phyloP scores from a whole-genome alignment of 2,113 vertebrate genomes.

The Martes martes region DNA sequence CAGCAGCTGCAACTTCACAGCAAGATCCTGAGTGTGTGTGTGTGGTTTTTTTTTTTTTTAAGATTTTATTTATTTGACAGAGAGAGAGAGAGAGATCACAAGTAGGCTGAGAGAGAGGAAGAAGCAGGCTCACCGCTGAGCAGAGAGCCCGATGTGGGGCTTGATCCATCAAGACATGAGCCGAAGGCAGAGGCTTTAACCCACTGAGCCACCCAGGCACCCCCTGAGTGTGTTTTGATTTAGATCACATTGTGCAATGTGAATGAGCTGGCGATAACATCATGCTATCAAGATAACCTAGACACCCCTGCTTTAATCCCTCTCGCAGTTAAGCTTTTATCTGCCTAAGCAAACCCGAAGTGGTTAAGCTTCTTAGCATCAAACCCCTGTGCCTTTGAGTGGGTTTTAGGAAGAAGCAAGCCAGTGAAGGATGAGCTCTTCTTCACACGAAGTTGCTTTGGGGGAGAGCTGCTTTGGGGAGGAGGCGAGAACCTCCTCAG shows the following conservation, averaged over 20 bases:
- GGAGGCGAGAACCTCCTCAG: background rate
- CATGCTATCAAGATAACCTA: background rate
- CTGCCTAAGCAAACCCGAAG: background rate
- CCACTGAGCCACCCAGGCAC: no score
- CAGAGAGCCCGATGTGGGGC: no score
- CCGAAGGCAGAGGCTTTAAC: no score
- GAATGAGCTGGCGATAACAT: background rate
- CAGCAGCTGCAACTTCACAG: background rate
- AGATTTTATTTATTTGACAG: no score
- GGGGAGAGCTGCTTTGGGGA: background rate
- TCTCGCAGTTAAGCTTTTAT: background rate
- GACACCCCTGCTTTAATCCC: background rate
- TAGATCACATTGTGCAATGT: background rate
- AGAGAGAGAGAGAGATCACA: no score
- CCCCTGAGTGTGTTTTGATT: background rate
- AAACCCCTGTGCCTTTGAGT: background rate
- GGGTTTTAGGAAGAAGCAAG: background rate
- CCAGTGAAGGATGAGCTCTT: background rate
- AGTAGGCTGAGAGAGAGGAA: no score
- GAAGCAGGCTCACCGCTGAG: no score
- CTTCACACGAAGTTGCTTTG: accelerated
- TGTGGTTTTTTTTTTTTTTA: background rate
- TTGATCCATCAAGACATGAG: no score
- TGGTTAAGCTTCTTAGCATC: background rate
- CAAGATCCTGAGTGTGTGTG: background rate